Percentiles rank a stretch among this genome's conserved stretches.
phyloP scores from a whole-genome alignment of 2,113 vertebrate genomes.

The Nerophis ophidion region DNA sequence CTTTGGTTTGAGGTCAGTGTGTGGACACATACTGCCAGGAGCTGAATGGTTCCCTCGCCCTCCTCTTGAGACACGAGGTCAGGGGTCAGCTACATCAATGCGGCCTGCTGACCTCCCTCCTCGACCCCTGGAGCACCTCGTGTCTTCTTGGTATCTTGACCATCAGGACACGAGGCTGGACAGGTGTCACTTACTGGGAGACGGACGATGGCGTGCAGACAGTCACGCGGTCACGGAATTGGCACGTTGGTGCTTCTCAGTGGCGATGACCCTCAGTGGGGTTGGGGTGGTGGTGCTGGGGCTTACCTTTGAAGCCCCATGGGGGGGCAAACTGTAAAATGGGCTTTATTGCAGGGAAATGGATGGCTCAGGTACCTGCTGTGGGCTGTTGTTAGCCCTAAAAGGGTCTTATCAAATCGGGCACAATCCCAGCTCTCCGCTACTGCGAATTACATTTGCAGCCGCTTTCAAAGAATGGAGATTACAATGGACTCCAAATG shows the following conservation, averaged over 20 bases:
- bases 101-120: conserved; percentile 45
- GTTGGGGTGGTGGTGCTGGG: conserved; percentile 7
- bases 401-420: conserved; percentile 52
- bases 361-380: conserved; percentile 64
- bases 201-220: conserved; percentile 19
- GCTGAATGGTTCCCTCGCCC: conserved; percentile 53
- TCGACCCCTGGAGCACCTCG: conserved; percentile 50
- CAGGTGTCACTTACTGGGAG: conserved; percentile 34
- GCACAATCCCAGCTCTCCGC: conserved; percentile 43
- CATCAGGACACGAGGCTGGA: conserved; percentile 14
- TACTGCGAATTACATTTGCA: conserved; percentile 52
- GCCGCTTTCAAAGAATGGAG: conserved; percentile 24
- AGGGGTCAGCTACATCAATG: conserved; percentile 59
- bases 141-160: conserved; percentile 30
- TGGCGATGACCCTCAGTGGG: conserved; percentile 54
- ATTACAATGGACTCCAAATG: conserved; percentile 41
- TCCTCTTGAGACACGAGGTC: conserved; percentile 49
- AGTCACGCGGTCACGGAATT: conserved; percentile 10
- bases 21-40: conserved; percentile 60
- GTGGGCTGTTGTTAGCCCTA: conserved; percentile 64
- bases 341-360: conserved; percentile 69
- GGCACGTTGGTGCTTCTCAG: conserved; percentile 29
- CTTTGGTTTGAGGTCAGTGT: conserved; percentile 60
- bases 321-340: conserved; percentile 47
- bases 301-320: conserved; percentile 59